phyloP scores from a whole-genome alignment of 2,797 vertebrate genomes.

The Silurus lanzhouensis region DNA sequence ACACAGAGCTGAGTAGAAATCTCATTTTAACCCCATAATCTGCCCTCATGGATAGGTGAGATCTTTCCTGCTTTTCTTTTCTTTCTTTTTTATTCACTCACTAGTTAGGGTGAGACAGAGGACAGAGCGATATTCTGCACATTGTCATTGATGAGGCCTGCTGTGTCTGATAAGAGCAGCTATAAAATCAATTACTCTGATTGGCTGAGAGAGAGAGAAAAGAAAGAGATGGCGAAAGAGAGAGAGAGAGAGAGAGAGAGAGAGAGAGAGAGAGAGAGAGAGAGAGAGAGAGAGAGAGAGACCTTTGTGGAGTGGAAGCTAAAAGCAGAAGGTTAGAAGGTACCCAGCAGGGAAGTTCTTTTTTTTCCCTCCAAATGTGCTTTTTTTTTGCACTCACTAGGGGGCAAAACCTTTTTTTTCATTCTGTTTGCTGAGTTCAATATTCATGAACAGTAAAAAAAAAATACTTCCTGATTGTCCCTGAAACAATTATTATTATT shows the following conservation, averaged over 20 bases:
- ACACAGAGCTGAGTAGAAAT: neutral
- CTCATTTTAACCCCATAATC: neutral
- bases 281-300: neutral
- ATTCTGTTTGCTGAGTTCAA: neutral
- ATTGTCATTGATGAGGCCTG: constrained; percentile 49
- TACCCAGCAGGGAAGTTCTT: constrained; percentile 7
- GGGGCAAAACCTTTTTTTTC: neutral
- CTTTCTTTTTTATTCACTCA: neutral
- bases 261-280: neutral
- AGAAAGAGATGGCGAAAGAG: constrained; percentile 3
- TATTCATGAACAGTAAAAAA: neutral
- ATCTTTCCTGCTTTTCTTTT: constrained; percentile 4
- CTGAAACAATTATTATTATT: neutral
- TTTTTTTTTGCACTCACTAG: neutral
- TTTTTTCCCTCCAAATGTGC: neutral
- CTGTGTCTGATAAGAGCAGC: constrained; percentile 48
- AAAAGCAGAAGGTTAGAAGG: constrained; percentile 5
- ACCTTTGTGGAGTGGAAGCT: neutral
- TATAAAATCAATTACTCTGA: constrained; percentile 49
- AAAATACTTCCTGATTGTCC: neutral
- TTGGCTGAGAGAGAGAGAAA: neutral
- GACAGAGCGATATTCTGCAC: constrained; percentile 28
- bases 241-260: neutral
- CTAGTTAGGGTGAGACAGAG: constrained; percentile 24
- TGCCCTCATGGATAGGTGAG: neutral